phyloP scores from a whole-genome alignment of 1,140 invertebrate genomes.

The Ericerus pela region DNA sequence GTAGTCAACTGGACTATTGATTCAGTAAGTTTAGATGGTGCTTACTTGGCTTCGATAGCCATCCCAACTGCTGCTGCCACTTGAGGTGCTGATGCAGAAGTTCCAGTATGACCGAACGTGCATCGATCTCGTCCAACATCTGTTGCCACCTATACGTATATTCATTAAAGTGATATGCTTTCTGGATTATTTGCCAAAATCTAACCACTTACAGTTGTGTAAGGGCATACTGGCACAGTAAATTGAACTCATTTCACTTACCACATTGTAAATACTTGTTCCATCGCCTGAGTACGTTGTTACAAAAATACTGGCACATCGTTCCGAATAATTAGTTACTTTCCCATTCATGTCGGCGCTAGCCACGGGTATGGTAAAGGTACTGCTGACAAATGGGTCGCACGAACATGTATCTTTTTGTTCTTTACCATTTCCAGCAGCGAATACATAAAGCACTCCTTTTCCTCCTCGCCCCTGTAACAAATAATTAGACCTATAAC shows the following conservation, averaged over 20 bases:
- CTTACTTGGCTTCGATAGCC: slow-evolving; percentile 67
- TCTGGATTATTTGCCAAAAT: too few species aligned
- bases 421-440: slow-evolving; percentile 77
- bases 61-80: slow-evolving; percentile 74
- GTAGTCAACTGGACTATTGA: too few species aligned
- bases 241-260: too few species aligned
- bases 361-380: slow-evolving; percentile 75
- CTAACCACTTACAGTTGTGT: too few species aligned
- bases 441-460: slow-evolving; percentile 83
- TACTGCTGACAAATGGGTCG: slow-evolving; percentile 74
- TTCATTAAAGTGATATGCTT: too few species aligned
- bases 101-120: slow-evolving; percentile 63
- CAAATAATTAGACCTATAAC: too few species aligned
- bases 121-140: too few species aligned
- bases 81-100: slow-evolving; percentile 69
- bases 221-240: too few species aligned
- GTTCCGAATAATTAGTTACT: slow-evolving; percentile 80
- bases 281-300: slow-evolving; percentile 78
- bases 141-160: too few species aligned
- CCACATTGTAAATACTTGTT: slow-evolving; percentile 67
- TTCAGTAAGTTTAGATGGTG: too few species aligned
- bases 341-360: slow-evolving; percentile 67
- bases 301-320: slow-evolving; percentile 71
- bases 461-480: slow-evolving; percentile 62
- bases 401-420: slow-evolving; percentile 77